Evolutionary conservation across 2,888 invertebrate species (phyloP), one percentile per base, ranked within the genome.

Genomic region (Drosophila bunnanda): DNA sequence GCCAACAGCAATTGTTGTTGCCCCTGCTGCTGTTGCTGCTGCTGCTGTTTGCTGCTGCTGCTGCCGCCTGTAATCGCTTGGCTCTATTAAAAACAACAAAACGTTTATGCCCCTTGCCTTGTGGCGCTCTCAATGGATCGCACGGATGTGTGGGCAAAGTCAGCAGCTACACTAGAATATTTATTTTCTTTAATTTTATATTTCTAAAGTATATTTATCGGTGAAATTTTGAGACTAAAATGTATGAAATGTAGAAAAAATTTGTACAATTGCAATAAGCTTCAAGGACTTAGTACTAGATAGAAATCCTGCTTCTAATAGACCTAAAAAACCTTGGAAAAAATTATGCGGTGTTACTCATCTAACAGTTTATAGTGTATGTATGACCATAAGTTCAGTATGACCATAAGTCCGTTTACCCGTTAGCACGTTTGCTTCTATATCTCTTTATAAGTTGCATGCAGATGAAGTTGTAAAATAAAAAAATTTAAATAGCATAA

Each of bases 11-110:
- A 79, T 79, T 77, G 76, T 73, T 79, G 78, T 59, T 69, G 43
- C 43, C 15, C 8, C 43, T 43, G 67, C 50, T 74, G 70, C 25
- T 44, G 64, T n/a, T 64, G 72, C 15, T 67, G 59, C 13, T 66
- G 75, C 32, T 64, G 65, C 36, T 64, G 52, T 12, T 12, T 50
- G 32, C n/a, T 58, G 68, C 20, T 71, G 56, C 30, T 74, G 71
- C 44, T 43, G 62, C 62, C 72, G 79, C 62, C 77, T 59, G 77
- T 88, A 88, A 84, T 88, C 88, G 88, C 58, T 71, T 77, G 81
- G 79, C 81, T 88, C 80, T 88, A 86, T 88, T 88, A 88, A 88
- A 82, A 78, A 70, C 77, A 82, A 78, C 82, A 85, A 86, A 84
- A 88, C 84, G 88, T 82, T 88, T 88, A 86, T 75, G 75, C 75